phyloP scores from a whole-genome alignment of 2,888 invertebrate genomes.

The Isotomurus palustris region DNA sequence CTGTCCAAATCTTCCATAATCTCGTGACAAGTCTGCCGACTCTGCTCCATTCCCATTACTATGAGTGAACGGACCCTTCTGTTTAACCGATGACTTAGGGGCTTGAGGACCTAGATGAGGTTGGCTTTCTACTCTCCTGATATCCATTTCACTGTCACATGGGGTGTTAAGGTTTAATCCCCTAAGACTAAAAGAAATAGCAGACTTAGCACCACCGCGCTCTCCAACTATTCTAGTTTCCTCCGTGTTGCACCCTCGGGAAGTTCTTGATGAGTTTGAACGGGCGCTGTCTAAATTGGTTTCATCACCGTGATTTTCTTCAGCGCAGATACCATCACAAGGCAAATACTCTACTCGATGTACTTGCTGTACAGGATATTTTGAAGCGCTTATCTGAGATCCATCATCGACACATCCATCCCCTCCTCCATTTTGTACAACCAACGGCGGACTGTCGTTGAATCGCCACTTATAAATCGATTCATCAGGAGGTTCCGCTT shows the following conservation, averaged over 20 bases:
- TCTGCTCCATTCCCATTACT: too few relatives aligned
- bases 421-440: not conserved
- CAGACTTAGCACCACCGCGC: too few relatives aligned
- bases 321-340: constrained; percentile 45
- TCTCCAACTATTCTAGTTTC: constrained; percentile 44
- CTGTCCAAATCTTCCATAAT: too few relatives aligned
- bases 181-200: too few relatives aligned
- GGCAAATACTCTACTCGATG: constrained; percentile 44
- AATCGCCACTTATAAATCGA: constrained; percentile 40
- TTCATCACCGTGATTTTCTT: constrained; percentile 33
- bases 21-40: too few relatives aligned
- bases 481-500: constrained; percentile 22
- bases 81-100: too few relatives aligned
- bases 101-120: too few relatives aligned
- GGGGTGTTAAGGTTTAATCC: too few relatives aligned
- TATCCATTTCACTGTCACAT: too few relatives aligned
- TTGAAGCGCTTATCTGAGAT: constrained; percentile 6
- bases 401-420: constrained; percentile 9
- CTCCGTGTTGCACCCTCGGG: constrained; percentile 43
- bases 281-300: constrained; percentile 31
- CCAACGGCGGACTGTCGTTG: constrained; percentile 8
- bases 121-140: too few relatives aligned
- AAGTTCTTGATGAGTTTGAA: constrained; percentile 41
- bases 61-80: too few relatives aligned
- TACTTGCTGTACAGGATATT: constrained; percentile 20